phyloP scores from a whole-genome alignment of 2,797 vertebrate genomes.

The Scomberomorus guttatus region DNA sequence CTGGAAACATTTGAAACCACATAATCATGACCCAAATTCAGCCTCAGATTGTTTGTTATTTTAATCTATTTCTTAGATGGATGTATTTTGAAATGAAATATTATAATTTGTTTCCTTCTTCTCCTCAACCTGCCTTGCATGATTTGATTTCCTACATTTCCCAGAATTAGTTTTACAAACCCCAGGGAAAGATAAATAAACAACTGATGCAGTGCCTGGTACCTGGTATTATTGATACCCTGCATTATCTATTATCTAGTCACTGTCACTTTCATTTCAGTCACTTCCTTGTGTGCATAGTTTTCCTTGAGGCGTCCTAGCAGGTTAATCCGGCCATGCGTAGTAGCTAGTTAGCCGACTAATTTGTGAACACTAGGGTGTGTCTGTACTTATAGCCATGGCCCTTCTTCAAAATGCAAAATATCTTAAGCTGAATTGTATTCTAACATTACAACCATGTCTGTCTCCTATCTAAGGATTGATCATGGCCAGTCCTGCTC shows the following conservation, averaged over 20 bases:
- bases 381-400: neutral
- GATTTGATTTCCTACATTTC: neutral
- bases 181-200: slow-evolving; percentile 2
- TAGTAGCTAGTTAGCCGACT: neutral
- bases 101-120: neutral
- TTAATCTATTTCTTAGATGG: neutral
- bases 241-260: no score
- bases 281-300: neutral
- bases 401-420: neutral
- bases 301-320: neutral
- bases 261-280: no score
- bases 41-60: neutral
- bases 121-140: neutral
- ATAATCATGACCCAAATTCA: neutral
- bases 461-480: neutral
- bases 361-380: neutral
- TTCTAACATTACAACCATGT: neutral
- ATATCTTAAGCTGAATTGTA: neutral
- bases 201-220: neutral
- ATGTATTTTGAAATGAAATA: neutral
- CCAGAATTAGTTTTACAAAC: no score
- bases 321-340: neutral
- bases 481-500: neutral
- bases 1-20: neutral
- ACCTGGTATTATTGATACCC: no score